Evolutionary conservation across 2,113 vertebrate genomes (phyloP).

Genomic region (Poeciliopsis turrubarensis): DNA sequence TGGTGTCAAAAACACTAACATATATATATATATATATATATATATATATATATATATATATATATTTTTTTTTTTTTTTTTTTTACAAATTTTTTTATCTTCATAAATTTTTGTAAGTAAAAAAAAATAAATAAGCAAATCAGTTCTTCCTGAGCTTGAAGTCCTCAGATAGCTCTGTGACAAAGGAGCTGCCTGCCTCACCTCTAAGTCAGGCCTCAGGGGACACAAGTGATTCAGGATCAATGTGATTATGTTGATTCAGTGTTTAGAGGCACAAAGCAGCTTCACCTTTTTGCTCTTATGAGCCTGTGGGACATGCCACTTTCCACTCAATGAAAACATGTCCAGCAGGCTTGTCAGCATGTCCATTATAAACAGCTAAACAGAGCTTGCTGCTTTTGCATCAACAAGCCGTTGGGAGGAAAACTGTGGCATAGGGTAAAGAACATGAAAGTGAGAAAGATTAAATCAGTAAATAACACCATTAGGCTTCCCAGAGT

Average conservation of each 20-base stretch:
- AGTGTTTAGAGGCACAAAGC: slow-evolving; percentile 51
- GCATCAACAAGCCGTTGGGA: neutral
- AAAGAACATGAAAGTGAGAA: no score
- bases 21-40: no score
- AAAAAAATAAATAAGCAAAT: neutral
- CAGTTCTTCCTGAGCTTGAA: slow-evolving; percentile 27
- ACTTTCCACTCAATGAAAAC: slow-evolving; percentile 51
- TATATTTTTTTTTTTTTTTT: no score
- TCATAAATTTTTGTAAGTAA: neutral
- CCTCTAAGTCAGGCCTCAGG: slow-evolving; percentile 38
- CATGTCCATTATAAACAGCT: slow-evolving; percentile 28
- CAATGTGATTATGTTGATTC: slow-evolving; percentile 64
- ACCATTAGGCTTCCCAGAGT: no score
- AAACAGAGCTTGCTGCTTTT: slow-evolving; percentile 8
- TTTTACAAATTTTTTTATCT: neutral
- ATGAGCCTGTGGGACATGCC: slow-evolving; percentile 48
- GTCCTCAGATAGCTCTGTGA: slow-evolving; percentile 46
- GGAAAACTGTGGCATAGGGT: neutral
- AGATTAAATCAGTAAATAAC: neutral
- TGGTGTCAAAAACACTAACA: neutral
- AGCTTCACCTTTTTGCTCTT: slow-evolving; percentile 61
- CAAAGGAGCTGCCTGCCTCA: slow-evolving; percentile 41
- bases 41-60: no score
- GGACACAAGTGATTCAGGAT: slow-evolving; percentile 52
- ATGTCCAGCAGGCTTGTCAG: slow-evolving; percentile 54